phyloP scores from a whole-genome alignment of 2,113 vertebrate species.

The Atrichornis clamosus region DNA sequence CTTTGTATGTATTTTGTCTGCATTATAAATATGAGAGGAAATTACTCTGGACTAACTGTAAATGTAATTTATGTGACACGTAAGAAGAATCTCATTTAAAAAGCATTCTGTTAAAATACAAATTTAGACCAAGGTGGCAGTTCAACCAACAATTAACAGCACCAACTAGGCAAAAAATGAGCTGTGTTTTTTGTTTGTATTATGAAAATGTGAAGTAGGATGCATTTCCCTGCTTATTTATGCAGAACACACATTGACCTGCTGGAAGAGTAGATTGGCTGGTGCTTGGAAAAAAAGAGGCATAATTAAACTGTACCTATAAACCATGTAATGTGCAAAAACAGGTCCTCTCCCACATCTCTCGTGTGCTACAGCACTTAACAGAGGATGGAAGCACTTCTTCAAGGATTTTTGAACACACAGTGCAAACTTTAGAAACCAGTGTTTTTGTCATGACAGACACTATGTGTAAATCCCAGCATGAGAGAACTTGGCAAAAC shows the following conservation, averaged over 20 bases:
- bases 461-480: neutral
- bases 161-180: neutral
- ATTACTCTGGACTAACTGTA: neutral
- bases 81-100: neutral
- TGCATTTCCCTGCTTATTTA: neutral
- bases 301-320: neutral
- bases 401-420: neutral
- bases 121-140: neutral
- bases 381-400: neutral
- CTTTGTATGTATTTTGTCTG: neutral
- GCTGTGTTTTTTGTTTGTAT: neutral
- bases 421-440: neutral
- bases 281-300: neutral
- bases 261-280: neutral
- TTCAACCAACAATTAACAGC: neutral
- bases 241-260: neutral
- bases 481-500: neutral
- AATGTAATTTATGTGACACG: neutral
- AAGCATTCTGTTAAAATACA: neutral
- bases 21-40: neutral
- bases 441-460: constrained; percentile 25
- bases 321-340: neutral
- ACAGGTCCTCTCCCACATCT: neutral
- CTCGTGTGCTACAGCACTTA: neutral
- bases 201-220: neutral